Base-by-base conservation (phyloP, 2,797 vertebrate genomes). In the Adelosebastes latens region DNA sequence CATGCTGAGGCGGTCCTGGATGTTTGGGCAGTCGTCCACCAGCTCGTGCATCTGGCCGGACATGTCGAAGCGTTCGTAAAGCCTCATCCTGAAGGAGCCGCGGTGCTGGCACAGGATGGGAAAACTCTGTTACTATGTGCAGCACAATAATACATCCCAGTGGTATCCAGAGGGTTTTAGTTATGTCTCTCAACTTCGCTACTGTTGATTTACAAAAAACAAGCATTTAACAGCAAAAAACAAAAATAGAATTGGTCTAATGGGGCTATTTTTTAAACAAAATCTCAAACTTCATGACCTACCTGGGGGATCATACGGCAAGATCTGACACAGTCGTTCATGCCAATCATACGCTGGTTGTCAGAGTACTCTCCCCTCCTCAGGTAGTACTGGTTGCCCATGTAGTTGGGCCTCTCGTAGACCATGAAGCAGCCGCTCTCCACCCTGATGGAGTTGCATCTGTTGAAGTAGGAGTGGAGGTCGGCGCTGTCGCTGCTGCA, bases 371-470 rank as follows among this genome's bases (percentile, higher is more conserved):
- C 94, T 3, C 96, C 95, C 64, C 93, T 93, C 60, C 79, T 90
- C 86, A 96, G 90, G 90, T 90, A 95, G 92, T 93, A 95, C 91
- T 96, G 95, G 86, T 96, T 94, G 55, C 95, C 95, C 91, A 89
- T 94, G 89, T 91, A 95, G 89, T 95, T 95, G 72, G 94, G 93
- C 32, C 90, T 88, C 82, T 96, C 95, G 20, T 95, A 96, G 61
- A 95, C 86, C 94, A 96, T 95, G 86, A 95, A 96, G 84, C 93
- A 95, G 67, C 95, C 95, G 10, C 90, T 96, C 77, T 96, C 94
- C 88, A 96, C 95, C 75, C 81, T 83, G 90, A 96, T 96, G 85
- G 95, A 96, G 90, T 95, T 96, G 36, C 95, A 96, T 29, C 90
- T 90, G 88, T 86, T 96, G 80, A 96, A 95, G 87, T 91, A 95